Evolutionary conservation across 2,797 vertebrate genomes (phyloP).

Genomic region (Rhynchotus rufescens): DNA sequence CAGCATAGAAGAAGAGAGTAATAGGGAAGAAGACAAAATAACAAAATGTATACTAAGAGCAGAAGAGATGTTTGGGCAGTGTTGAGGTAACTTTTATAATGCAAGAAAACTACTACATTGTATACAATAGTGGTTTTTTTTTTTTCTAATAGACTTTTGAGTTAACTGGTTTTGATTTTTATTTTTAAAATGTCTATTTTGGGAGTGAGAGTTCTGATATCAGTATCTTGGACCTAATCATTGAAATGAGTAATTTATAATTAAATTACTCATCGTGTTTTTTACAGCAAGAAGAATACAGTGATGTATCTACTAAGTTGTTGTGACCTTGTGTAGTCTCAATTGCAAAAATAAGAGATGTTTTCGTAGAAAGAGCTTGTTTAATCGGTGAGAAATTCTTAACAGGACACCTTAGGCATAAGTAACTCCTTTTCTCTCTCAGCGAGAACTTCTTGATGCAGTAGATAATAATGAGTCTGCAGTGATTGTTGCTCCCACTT

Average conservation of each 20-base stretch:
- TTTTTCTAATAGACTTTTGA: not conserved
- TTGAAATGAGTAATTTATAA: not conserved
- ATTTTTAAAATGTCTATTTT: not conserved
- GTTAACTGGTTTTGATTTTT: not conserved
- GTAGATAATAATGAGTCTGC: conserved; percentile 82
- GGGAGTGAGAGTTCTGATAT: not conserved
- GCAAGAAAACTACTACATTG: not conserved
- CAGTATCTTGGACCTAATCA: not conserved
- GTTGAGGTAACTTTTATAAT: not conserved
- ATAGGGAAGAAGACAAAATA: not conserved
- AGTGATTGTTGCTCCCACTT: conserved; percentile 78
- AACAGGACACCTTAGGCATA: not conserved
- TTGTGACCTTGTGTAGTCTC: not conserved
- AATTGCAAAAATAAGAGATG: not conserved
- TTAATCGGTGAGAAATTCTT: not conserved
- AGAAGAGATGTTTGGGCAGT: not conserved
- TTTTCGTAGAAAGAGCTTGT: not conserved
- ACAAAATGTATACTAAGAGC: not conserved
- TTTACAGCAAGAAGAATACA: not conserved
- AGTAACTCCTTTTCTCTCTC: not conserved
- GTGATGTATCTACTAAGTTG: not conserved
- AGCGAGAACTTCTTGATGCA: conserved; percentile 80
- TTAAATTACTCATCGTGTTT: too few species aligned
- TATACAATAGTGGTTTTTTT: not conserved
- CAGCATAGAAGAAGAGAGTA: not conserved